Conservation (phyloP, 2,888 invertebrate species). For the Tineola bisselliella region DNA sequence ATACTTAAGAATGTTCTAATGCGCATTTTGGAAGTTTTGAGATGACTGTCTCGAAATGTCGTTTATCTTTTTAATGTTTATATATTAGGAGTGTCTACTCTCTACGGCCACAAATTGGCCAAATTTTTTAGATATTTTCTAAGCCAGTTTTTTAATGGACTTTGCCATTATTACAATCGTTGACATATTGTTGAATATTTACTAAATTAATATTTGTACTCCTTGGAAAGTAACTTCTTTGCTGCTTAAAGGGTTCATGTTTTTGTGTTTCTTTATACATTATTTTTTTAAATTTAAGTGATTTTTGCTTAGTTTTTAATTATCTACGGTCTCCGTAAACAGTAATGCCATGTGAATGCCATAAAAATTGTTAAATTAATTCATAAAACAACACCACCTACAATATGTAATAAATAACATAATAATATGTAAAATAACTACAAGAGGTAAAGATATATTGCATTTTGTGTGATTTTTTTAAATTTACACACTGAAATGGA, state of each 20-base stretch:
- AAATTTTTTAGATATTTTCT: neutral
- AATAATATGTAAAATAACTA: no score
- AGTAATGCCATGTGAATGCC: neutral
- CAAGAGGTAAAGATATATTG: no score
- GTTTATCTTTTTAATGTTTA: neutral
- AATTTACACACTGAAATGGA: no score
- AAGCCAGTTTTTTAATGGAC: neutral
- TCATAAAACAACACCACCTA: no score
- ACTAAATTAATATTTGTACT: neutral
- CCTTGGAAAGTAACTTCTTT: neutral
- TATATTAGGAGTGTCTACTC: neutral
- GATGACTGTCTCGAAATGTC: neutral
- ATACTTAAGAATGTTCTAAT: neutral
- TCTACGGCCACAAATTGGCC: neutral
- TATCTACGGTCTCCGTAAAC: neutral
- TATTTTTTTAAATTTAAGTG: no score
- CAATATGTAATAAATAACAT: no score
- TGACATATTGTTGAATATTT: neutral
- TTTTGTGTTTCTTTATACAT: no score
- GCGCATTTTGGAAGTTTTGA: neutral
- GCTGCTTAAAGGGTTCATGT: neutral
- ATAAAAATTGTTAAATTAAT: neutral
- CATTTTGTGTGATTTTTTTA: no score
- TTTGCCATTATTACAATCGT: neutral
- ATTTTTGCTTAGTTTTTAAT: no score